Percentiles rank a stretch among this genome's conserved stretches.
Conservation (phyloP, 2,888 invertebrate genomes). For the Pseudoips prasinana region DNA sequence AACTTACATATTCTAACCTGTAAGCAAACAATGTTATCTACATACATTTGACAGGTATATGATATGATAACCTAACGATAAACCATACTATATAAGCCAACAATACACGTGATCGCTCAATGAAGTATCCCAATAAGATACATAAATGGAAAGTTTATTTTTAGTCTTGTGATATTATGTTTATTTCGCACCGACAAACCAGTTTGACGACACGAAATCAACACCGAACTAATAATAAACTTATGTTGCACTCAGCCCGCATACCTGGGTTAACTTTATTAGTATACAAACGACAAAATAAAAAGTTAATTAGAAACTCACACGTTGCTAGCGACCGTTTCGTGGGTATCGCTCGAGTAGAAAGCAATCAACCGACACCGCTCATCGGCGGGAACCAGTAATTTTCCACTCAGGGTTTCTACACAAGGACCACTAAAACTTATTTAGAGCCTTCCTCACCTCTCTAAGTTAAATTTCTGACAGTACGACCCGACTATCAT, state of each 20-base stretch:
- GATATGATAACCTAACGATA: conserved; percentile 8
- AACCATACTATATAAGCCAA: conserved; percentile 3
- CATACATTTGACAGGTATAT: background rate
- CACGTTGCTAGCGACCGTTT: conserved; percentile 72
- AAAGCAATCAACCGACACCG: conserved; percentile 70
- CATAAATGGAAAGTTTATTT: conserved; percentile 46
- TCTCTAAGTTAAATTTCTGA: conserved; percentile 83
- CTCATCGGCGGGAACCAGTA: conserved; percentile 66
- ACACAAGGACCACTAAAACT: conserved; percentile 42
- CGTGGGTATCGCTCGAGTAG: conserved; percentile 68
- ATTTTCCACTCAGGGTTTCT: conserved; percentile 63
- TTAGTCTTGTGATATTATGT: conserved; percentile 59
- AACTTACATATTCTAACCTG: background rate
- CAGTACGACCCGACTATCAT: conserved; percentile 86
- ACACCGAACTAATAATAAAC: conserved; percentile 50
- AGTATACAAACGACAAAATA: conserved; percentile 46
- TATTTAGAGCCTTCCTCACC: conserved; percentile 74
- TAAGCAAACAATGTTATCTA: conserved; percentile 7
- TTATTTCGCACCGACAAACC: conserved; percentile 51
- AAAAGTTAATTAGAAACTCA: conserved; percentile 71
- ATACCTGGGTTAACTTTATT: conserved; percentile 39
- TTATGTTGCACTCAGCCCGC: conserved; percentile 35
- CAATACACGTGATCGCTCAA: conserved; percentile 9
- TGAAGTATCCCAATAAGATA: conserved; percentile 49
- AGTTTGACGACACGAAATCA: conserved; percentile 41